Evolutionary conservation across 1,140 invertebrate species (phyloP).

Genomic region (Drosophila watanabei): DNA sequence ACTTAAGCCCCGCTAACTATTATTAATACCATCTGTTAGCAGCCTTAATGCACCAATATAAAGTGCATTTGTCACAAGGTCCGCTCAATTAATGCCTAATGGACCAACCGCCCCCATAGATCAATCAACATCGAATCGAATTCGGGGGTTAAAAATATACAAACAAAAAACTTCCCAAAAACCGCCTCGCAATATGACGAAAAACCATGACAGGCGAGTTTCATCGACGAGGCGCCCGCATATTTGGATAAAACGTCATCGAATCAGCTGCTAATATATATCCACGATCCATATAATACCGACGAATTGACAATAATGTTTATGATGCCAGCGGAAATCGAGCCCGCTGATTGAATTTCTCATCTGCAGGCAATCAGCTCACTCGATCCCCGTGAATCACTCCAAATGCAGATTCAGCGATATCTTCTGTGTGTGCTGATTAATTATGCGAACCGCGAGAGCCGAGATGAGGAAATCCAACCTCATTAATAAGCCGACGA

Average conservation of each 20-base stretch:
- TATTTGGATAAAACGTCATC: slow-evolving; percentile 51
- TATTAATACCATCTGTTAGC: slow-evolving; percentile 5
- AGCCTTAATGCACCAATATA: neutral
- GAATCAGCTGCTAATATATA: slow-evolving; percentile 62
- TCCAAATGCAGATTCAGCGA: slow-evolving; percentile 26
- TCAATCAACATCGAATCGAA: slow-evolving; percentile 46
- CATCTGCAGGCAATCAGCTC: slow-evolving; percentile 1
- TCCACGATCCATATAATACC: slow-evolving; percentile 1
- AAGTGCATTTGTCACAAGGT: slow-evolving; percentile 33
- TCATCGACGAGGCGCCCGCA: slow-evolving; percentile 52
- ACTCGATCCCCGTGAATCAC: slow-evolving; percentile 19
- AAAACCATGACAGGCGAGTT: slow-evolving; percentile 35
- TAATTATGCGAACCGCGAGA: slow-evolving; percentile 44
- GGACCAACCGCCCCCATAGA: slow-evolving; percentile 49
- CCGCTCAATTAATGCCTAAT: slow-evolving; percentile 15
- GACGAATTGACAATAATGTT: slow-evolving; percentile 38
- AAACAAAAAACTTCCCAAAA: neutral
- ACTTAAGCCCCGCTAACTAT: neutral
- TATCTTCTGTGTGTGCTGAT: slow-evolving; percentile 21
- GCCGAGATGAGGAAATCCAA: slow-evolving; percentile 7
- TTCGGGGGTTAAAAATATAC: slow-evolving; percentile 6
- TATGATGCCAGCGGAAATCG: slow-evolving; percentile 66
- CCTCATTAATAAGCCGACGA: slow-evolving; percentile 44
- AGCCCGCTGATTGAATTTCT: slow-evolving; percentile 35
- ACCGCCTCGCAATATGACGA: slow-evolving; percentile 46